Conservation (phyloP, 2,797 vertebrate species). For the Gymnocypris eckloni region DNA sequence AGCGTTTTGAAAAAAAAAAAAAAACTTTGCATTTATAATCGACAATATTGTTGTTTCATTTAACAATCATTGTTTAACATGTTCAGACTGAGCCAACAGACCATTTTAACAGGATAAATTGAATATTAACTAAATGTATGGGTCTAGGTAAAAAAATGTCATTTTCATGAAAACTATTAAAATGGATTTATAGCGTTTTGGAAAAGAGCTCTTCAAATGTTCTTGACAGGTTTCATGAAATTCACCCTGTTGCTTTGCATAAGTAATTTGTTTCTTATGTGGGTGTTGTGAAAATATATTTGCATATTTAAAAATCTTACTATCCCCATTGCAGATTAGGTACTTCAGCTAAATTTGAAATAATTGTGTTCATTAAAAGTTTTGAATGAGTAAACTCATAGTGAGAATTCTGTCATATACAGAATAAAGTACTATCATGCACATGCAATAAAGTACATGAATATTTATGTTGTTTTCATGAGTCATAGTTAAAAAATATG, state of each 20-base stretch:
- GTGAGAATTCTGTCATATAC: background rate
- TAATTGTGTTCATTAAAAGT: background rate
- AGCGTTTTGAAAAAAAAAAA: too few relatives aligned
- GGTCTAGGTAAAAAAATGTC: too few relatives aligned
- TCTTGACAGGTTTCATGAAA: constrained; percentile 11
- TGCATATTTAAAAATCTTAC: background rate
- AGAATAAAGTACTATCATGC: background rate
- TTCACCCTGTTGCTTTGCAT: background rate
- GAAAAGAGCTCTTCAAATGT: background rate
- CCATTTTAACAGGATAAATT: too few relatives aligned
- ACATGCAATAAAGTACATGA: constrained; percentile 12
- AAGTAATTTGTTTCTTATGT: background rate
- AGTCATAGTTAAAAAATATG: background rate
- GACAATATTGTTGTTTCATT: too few relatives aligned
- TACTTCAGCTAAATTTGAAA: background rate
- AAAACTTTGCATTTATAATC: too few relatives aligned
- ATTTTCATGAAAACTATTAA: too few relatives aligned
- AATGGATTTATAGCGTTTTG: too few relatives aligned
- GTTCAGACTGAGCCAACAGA: too few relatives aligned
- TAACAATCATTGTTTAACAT: too few relatives aligned
- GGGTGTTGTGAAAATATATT: constrained; percentile 8
- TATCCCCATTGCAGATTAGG: background rate
- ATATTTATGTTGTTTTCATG: constrained; percentile 4
- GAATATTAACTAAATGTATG: too few relatives aligned
- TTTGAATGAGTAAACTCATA: background rate